Evolutionary conservation across 2,888 invertebrate genomes (phyloP), one percentile per base, ranked within the genome.

Genomic region (Ferrisia virgata): DNA sequence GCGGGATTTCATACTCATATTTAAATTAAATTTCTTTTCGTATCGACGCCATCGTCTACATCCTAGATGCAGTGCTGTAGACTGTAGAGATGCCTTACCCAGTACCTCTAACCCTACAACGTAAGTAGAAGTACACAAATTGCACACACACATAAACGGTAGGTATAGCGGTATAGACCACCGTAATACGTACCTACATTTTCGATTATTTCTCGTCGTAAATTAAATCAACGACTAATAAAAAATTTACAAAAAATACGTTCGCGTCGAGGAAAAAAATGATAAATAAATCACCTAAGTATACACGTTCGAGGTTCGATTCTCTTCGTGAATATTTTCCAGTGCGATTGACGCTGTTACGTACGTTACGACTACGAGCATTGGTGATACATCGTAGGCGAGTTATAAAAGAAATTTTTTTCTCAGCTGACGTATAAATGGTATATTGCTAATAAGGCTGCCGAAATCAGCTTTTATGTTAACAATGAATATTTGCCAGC

Each of bases 161-260:
- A n/a, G n/a, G n/a, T n/a, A n/a, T n/a, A n/a, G n/a, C n/a, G n/a
- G n/a, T n/a, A n/a, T n/a, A n/a, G n/a, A n/a, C n/a, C n/a, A n/a
- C n/a, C 9, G 40, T 64, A 64, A 4, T 64, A 28, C 13, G 13
- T 28, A 64, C 13, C n/a, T n/a, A 31, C n/a, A 33, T n/a, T 72
- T 72, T 72, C 72, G 36, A 72, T 72, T 72, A 72, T 72, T 72
- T 72, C 33, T 72, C 72, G 72, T 36, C 31, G 33, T 72, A 72
- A 72, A 72, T 72, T 72, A 72, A 72, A 72, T 72, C 36, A 72
- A 72, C 72, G 33, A 33, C 25, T 72, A 72, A 72, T 72, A 72
- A 72, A 72, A 72, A 72, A 33, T 72, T 72, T 9, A 31, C 72
- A 5, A 33, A 33, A 36, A 36, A 18, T 43, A 43, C 43, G 43